phyloP scores from a whole-genome alignment of 2,888 invertebrate species.

The Luperina nickerlii region DNA sequence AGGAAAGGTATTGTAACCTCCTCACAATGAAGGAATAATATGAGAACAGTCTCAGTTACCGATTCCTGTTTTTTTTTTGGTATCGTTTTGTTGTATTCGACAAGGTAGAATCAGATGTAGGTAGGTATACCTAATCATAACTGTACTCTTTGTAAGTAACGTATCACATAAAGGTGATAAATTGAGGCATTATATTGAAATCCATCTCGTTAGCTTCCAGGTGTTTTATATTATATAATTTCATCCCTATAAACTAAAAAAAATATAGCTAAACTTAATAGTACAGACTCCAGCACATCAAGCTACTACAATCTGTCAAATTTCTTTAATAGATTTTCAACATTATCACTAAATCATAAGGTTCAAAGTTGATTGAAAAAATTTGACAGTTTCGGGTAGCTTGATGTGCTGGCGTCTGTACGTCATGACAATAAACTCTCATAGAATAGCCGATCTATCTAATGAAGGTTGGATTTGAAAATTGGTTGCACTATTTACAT shows the following conservation, averaged over 20 bases:
- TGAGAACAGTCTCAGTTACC: not conserved
- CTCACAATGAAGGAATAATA: not conserved
- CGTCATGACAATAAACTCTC: not conserved
- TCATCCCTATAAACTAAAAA: not conserved
- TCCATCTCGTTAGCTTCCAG: not conserved
- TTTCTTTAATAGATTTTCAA: too few species aligned
- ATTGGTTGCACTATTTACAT: not conserved
- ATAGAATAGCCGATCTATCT: not conserved
- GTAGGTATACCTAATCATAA: not conserved
- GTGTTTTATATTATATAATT: not conserved
- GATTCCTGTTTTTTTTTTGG: not conserved
- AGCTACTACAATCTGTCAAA: too few species aligned
- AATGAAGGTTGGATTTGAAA: not conserved
- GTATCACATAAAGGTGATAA: not conserved
- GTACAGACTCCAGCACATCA: not conserved
- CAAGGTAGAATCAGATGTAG: not conserved
- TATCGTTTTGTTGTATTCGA: not conserved
- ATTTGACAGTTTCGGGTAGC: too few species aligned
- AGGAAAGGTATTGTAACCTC: slow-evolving; percentile 11
- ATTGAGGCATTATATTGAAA: not conserved
- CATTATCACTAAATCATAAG: too few species aligned
- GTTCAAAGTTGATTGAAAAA: too few species aligned
- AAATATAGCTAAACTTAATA: not conserved
- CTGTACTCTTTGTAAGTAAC: not conserved
- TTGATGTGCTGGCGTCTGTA: too few species aligned